phyloP scores from a whole-genome alignment of 2,888 invertebrate species.

The Ectropis crepuscularia region DNA sequence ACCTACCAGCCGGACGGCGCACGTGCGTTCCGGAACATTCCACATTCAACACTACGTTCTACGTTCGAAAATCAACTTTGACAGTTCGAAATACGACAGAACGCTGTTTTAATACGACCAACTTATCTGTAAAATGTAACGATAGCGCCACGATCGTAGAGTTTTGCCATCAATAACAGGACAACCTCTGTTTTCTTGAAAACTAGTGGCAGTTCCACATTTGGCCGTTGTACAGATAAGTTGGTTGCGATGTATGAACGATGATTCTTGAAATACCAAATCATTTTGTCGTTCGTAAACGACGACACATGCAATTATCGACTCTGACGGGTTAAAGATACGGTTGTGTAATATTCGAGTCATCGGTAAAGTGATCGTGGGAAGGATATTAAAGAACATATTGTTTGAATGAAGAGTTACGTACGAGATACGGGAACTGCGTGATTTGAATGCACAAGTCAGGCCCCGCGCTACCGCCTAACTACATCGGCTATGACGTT shows the following conservation, averaged over 20 bases:
- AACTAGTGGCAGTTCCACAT: too few species aligned
- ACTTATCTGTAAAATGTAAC: too few species aligned
- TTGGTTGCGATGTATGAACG: constrained; percentile 8
- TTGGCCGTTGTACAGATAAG: too few species aligned
- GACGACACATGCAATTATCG: constrained; percentile 1
- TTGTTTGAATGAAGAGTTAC: constrained; percentile 68
- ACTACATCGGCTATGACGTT: too few species aligned
- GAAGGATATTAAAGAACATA: constrained; percentile 56
- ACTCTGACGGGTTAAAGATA: neutral
- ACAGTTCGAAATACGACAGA: constrained; percentile 21
- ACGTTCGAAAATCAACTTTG: constrained; percentile 43
- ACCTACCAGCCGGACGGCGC: constrained; percentile 42
- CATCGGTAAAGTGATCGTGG: neutral
- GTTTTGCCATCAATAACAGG: too few species aligned
- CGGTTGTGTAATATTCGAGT: neutral
- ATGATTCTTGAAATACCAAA: constrained; percentile 26
- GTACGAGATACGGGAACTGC: constrained; percentile 8
- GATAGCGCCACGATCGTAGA: too few species aligned
- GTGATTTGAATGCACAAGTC: constrained; percentile 21
- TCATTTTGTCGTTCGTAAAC: neutral
- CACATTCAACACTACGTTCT: constrained; percentile 34
- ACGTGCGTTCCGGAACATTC: constrained; percentile 40
- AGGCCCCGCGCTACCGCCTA: too few species aligned
- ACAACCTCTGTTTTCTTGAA: too few species aligned
- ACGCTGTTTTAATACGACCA: constrained; percentile 13